phyloP scores from a whole-genome alignment of 1,140 invertebrate species.

The Yoshiicerus persimilis region DNA sequence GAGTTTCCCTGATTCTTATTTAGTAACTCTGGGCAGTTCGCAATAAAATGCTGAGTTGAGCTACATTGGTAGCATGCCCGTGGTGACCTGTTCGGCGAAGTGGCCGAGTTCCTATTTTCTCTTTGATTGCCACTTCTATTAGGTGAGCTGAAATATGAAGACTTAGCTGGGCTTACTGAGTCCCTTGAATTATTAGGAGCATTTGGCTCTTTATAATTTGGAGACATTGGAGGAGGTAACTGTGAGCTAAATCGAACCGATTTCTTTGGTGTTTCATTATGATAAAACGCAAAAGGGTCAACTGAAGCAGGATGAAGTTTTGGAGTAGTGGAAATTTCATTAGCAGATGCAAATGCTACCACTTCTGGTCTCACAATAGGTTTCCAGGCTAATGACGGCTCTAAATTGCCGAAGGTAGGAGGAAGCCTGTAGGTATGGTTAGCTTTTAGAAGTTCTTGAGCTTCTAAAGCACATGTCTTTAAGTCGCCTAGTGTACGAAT shows the following conservation, averaged over 20 bases:
- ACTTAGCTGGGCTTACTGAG: background rate
- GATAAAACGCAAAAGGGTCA: conserved; percentile 27
- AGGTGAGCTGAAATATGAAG: background rate
- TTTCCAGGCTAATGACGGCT: conserved; percentile 23
- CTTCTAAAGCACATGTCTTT: background rate
- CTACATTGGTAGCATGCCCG: background rate
- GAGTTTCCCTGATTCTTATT: background rate
- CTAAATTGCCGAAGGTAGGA: background rate
- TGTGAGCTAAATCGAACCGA: background rate
- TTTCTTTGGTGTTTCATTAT: background rate
- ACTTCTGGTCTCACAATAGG: background rate
- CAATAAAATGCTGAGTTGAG: background rate
- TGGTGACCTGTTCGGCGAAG: background rate
- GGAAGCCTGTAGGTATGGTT: background rate
- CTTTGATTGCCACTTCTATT: background rate
- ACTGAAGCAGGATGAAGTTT: background rate
- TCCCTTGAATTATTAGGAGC: background rate
- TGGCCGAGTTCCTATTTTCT: background rate
- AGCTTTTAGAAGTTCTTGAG: conserved; percentile 28
- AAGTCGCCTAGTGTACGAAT: background rate
- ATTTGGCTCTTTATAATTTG: background rate
- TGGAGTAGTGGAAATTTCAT: background rate
- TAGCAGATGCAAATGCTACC: no score
- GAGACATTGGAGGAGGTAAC: background rate
- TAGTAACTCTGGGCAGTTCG: background rate